Evolutionary conservation across 2,888 invertebrate genomes (phyloP).

Genomic region (Orthonychiurus folsomi): DNA sequence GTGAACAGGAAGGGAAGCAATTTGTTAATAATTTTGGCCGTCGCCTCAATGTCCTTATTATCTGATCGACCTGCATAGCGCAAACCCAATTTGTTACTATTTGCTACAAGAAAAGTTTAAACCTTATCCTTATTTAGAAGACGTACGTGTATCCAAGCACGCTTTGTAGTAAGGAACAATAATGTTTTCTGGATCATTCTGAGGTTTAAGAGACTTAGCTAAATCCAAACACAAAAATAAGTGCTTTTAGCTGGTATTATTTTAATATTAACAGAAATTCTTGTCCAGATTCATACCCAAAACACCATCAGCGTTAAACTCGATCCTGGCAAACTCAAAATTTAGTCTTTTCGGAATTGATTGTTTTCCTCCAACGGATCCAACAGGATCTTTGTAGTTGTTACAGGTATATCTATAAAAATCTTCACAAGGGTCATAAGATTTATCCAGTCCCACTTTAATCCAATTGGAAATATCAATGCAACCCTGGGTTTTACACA

Average conservation of each 20-base stretch:
- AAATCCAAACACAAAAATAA: no score
- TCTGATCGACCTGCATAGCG: background rate
- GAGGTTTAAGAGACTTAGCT: no score
- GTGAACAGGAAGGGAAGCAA: background rate
- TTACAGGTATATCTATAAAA: background rate
- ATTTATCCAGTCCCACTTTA: background rate
- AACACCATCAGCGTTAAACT: background rate
- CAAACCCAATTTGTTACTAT: no score
- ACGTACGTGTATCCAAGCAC: background rate
- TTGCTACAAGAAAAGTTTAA: no score
- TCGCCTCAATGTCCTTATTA: background rate
- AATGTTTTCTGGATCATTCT: background rate
- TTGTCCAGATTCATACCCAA: background rate
- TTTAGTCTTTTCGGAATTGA: background rate
- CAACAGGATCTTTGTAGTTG: no score
- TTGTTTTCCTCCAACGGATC: no score
- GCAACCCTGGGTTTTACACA: background rate
- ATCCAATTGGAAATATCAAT: background rate
- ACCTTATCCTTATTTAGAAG: no score
- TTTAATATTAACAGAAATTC: no score
- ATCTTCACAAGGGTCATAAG: background rate
- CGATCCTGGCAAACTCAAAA: background rate
- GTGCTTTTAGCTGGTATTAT: no score
- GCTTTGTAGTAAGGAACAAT: background rate
- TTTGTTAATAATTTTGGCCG: background rate